Evolutionary conservation across 2,113 vertebrate genomes (phyloP).

Genomic region (Ammodytes dubius): DNA sequence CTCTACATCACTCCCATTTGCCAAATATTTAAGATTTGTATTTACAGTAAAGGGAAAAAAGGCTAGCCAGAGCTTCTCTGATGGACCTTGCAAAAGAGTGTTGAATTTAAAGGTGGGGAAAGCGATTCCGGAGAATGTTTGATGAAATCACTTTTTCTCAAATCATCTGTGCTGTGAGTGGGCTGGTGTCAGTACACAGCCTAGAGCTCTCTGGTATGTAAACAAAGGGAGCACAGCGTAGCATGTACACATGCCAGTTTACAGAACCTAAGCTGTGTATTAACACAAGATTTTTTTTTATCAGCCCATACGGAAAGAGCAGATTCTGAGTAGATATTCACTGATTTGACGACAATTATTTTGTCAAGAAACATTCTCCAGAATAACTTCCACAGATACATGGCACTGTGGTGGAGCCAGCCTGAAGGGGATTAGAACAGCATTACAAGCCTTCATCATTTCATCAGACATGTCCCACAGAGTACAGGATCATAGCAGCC

Average conservation of each 20-base stretch:
- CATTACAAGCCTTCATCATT: slow-evolving; percentile 6
- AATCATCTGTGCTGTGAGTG: no score
- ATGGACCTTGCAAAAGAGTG: not conserved
- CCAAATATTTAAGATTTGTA: not conserved
- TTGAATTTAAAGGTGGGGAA: not conserved
- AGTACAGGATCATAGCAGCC: not conserved
- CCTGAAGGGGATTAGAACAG: not conserved
- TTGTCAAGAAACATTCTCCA: no score
- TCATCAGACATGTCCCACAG: slow-evolving; percentile 10
- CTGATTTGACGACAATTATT: no score
- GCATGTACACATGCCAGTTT: no score
- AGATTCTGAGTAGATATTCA: no score
- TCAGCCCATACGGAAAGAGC: no score
- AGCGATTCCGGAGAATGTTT: no score
- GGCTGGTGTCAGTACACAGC: no score
- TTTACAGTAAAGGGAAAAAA: not conserved
- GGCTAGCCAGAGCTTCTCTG: not conserved
- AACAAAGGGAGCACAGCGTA: not conserved
- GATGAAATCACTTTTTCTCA: no score
- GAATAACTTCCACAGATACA: not conserved
- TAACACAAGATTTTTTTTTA: no score
- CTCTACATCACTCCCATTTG: not conserved
- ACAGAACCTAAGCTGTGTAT: no score
- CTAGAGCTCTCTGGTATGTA: no score
- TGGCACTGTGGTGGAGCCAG: not conserved